These are phyloP conservation scores for Melanotaenia parkinsoni DNA, from an alignment of 2,797 vertebrate genomes.

Conservation along the genomic window DNA sequence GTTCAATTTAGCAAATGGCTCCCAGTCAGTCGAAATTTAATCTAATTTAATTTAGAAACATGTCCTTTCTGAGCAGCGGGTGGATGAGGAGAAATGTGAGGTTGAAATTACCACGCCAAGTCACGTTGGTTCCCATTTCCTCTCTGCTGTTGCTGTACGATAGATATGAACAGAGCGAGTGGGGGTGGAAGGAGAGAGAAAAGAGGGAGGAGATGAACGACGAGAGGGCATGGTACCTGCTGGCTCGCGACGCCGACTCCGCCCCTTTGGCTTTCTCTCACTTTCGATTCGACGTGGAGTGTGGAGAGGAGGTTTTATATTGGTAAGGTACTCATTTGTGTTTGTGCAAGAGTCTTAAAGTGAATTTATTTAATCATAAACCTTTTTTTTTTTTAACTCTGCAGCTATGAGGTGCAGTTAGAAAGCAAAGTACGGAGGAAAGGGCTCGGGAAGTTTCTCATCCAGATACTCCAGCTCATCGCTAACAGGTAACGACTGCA, in stretches of 20 bases:
- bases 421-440: conserved; percentile 91
- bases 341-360: neutral
- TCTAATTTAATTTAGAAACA: neutral
- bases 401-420: conserved; percentile 93
- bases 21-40: neutral
- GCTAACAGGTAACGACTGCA: conserved; percentile 88
- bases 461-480: conserved; percentile 94
- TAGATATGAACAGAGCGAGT: conserved; percentile 96
- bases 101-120: neutral
- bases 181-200: conserved; percentile 97
- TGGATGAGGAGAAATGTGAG: neutral
- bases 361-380: neutral
- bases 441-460: conserved; percentile 94
- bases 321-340: conserved; percentile 80
- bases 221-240: conserved; percentile 94
- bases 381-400: neutral
- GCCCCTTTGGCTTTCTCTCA: conserved; percentile 92
- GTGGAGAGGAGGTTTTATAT: conserved; percentile 94
- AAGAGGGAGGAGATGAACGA: conserved; percentile 94
- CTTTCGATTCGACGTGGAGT: conserved; percentile 95
- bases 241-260: conserved; percentile 86
- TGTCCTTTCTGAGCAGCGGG: neutral
- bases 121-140: neutral
- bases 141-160: neutral
- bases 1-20: conserved; percentile 18